Conservation (phyloP, 2,113 vertebrate genomes). For the Falco punctatus region DNA sequence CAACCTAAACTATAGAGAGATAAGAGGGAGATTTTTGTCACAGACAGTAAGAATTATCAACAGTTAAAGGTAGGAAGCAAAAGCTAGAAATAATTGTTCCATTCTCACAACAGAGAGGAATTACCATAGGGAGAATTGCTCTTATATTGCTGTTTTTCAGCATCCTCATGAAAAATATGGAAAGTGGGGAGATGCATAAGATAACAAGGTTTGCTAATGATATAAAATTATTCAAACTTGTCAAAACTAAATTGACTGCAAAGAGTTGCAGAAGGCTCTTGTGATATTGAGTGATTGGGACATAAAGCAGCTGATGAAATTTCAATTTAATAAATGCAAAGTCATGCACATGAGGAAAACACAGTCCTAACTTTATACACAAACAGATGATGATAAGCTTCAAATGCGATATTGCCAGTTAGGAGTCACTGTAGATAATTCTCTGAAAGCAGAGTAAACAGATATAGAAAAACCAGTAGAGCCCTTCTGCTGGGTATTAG, state of each 20-base stretch:
- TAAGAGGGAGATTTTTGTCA: neutral
- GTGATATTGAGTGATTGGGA: neutral
- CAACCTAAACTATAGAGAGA: neutral
- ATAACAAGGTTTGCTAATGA: neutral
- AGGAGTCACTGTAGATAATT: neutral
- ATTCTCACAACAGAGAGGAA: neutral
- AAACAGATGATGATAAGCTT: neutral
- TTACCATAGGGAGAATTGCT: neutral
- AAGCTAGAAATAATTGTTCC: neutral
- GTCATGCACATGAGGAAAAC: neutral
- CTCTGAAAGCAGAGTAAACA: neutral
- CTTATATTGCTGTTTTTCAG: neutral
- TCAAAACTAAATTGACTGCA: neutral
- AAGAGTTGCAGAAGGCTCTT: neutral
- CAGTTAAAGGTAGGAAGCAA: neutral
- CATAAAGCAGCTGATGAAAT: neutral
- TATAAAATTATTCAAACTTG: neutral
- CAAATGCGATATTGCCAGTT: neutral
- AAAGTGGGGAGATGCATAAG: neutral
- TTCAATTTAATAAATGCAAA: conserved; percentile 19
- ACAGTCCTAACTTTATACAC: neutral
- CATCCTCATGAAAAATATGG: conserved; percentile 3
- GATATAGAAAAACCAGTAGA: neutral
- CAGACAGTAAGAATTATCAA: neutral
- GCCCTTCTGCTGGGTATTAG: neutral